These are phyloP conservation scores for Galbula dea DNA, from an alignment of 2,113 vertebrate genomes.

Conservation along the genomic window DNA sequence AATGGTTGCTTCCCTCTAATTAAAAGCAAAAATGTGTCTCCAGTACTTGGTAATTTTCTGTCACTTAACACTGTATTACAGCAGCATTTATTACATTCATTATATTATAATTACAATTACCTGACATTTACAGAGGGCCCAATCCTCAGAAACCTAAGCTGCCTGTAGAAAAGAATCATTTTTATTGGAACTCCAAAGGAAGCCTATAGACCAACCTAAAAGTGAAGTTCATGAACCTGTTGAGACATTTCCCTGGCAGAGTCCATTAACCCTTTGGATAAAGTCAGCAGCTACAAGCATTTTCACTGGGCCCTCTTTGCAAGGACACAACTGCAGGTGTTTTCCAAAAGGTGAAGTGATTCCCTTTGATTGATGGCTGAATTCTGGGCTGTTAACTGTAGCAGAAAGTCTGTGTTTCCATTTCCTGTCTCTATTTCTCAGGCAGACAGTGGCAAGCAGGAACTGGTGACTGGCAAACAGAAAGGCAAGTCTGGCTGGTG, in stretches of 20 bases:
- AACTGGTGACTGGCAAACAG: not conserved
- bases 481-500: not conserved
- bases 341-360: not conserved
- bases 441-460: not conserved
- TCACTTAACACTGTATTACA: constrained; percentile 40
- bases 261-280: not conserved
- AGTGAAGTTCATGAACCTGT: not conserved
- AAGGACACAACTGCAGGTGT: not conserved
- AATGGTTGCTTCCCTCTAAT: constrained; percentile 57
- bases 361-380: not conserved
- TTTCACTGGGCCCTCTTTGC: not conserved
- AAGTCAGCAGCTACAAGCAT: not conserved
- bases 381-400: not conserved
- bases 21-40: constrained; percentile 51
- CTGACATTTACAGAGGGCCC: not conserved
- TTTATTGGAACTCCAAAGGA: not conserved
- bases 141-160: not conserved
- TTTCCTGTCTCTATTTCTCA: not conserved
- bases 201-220: not conserved
- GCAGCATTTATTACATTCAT: constrained; percentile 27
- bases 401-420: not conserved
- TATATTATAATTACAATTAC: constrained; percentile 36
- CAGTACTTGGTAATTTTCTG: constrained; percentile 48
- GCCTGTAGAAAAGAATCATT: not conserved
- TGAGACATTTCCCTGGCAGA: not conserved